These are phyloP conservation scores for Tanaodytes sp. DNA, from an alignment of 2,888 invertebrate genomes.

Conservation along the genomic window DNA sequence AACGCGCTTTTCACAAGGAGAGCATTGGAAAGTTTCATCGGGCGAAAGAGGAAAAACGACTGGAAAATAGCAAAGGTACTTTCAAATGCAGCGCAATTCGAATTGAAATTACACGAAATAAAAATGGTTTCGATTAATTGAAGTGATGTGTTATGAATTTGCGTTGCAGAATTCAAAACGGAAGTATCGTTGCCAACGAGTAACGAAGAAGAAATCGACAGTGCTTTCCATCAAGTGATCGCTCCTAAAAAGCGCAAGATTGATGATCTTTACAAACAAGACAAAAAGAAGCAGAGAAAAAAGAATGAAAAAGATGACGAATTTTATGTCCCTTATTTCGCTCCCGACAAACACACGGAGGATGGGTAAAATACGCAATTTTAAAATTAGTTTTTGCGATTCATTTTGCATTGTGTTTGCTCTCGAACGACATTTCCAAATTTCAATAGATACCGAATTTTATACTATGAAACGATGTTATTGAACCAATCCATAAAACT, in stretches of 20 bases:
- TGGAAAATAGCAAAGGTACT: conserved; percentile 51
- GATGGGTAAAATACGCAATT: conserved; percentile 76
- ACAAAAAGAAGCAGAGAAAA: conserved; percentile 74
- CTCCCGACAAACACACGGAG: conserved; percentile 89
- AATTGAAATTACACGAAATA: too few relatives aligned
- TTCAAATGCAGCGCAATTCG: too few relatives aligned
- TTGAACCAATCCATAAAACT: too few relatives aligned
- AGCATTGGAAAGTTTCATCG: conserved; percentile 74
- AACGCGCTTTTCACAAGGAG: conserved; percentile 82
- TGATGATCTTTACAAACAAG: conserved; percentile 75
- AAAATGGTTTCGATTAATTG: too few relatives aligned
- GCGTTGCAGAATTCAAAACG: conserved; percentile 36
- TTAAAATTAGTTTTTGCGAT: too few relatives aligned
- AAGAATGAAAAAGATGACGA: conserved; percentile 80
- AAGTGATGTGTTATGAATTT: too few relatives aligned
- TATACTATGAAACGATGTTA: too few relatives aligned
- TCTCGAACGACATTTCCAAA: neutral
- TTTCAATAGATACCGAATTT: neutral
- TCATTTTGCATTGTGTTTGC: too few relatives aligned
- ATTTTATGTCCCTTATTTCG: conserved; percentile 89
- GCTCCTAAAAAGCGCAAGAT: conserved; percentile 76
- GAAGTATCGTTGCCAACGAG: conserved; percentile 68
- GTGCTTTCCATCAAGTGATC: conserved; percentile 76
- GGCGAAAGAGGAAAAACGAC: conserved; percentile 69
- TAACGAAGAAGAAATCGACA: conserved; percentile 75